phyloP scores from a whole-genome alignment of 2,888 invertebrate species.

The Drosophila recens region DNA sequence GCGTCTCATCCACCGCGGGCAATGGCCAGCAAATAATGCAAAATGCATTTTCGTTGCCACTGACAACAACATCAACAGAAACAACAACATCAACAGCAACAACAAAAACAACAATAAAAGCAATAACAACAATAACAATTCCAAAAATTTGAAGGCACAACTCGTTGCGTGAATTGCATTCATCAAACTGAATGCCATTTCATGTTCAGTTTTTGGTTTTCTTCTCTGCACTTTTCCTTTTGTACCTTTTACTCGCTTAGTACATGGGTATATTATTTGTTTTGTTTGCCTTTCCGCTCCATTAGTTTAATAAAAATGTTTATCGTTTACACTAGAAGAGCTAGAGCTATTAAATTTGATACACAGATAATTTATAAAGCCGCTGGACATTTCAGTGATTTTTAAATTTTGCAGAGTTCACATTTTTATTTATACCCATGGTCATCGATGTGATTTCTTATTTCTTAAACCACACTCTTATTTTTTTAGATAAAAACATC shows the following conservation, averaged over 20 bases:
- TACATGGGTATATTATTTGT: not conserved
- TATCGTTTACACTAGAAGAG: not conserved
- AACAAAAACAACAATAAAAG: constrained; percentile 5
- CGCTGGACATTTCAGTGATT: not conserved
- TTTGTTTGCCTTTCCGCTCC: too few species aligned
- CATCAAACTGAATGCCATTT: constrained; percentile 53
- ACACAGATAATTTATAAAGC: not conserved
- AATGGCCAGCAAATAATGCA: constrained; percentile 64
- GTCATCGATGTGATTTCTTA: too few species aligned
- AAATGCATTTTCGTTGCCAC: constrained; percentile 52
- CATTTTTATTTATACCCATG: too few species aligned
- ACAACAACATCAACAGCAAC: constrained; percentile 12
- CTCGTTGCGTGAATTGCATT: constrained; percentile 71
- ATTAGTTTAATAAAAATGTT: not conserved
- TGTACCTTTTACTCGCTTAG: not conserved
- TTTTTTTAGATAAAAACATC: not conserved
- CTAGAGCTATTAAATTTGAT: not conserved
- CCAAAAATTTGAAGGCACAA: constrained; percentile 40
- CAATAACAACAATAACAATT: constrained; percentile 4
- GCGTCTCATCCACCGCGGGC: constrained; percentile 40
- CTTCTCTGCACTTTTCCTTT: not conserved
- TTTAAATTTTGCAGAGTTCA: not conserved
- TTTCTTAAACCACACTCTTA: not conserved
- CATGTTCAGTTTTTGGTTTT: constrained; percentile 13
- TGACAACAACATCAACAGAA: constrained; percentile 27